Conservation (phyloP, 2,113 vertebrate genomes). For the Steatornis caripensis region DNA sequence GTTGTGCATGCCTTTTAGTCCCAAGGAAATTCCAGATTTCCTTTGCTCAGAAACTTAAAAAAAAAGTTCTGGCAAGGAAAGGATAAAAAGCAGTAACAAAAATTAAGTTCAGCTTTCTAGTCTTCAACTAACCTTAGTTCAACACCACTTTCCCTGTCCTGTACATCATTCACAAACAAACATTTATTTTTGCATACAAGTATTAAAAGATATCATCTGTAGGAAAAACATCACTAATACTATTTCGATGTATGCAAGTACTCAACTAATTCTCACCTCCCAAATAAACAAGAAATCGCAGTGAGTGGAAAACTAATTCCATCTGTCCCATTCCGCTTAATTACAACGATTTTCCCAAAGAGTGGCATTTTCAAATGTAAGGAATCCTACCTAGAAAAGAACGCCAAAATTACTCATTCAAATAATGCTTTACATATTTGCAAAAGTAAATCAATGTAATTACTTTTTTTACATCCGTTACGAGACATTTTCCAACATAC, state of each 20-base stretch:
- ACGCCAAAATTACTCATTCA: background rate
- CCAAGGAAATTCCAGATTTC: background rate
- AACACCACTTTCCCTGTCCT: background rate
- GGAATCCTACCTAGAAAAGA: background rate
- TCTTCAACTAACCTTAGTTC: background rate
- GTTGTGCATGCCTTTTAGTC: background rate
- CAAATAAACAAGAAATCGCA: conserved; percentile 81
- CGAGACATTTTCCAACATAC: fast-evolving
- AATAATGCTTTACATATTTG: fast-evolving
- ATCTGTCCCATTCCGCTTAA: conserved; percentile 83
- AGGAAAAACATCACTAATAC: background rate
- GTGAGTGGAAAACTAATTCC: conserved; percentile 85
- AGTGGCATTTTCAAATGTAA: conserved; percentile 75
- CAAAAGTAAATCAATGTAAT: fast-evolving
- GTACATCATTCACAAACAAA: background rate
- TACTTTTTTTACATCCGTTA: background rate
- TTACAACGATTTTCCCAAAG: conserved; percentile 82
- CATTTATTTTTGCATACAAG: background rate
- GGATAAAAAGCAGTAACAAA: background rate
- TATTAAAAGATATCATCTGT: background rate
- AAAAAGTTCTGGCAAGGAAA: background rate
- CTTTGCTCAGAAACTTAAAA: background rate
- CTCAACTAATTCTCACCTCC: conserved; percentile 75
- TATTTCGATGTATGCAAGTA: fast-evolving
- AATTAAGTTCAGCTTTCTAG: background rate